Base-by-base conservation (phyloP, 2,888 invertebrate species). In the Dasypogon diadema region DNA sequence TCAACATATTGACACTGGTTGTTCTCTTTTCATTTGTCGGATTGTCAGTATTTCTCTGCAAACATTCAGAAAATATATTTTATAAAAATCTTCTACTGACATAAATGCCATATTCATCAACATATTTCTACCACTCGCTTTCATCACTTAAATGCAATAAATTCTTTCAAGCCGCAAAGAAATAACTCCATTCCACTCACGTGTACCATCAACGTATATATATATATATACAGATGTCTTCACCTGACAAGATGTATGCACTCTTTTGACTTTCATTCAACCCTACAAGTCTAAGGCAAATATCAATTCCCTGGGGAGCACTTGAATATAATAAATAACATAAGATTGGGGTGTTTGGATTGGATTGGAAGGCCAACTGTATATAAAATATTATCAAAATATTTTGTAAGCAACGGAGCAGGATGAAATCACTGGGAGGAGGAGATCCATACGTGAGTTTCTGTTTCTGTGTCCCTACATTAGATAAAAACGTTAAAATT, bases 161-260 rank as follows among this genome's bases (percentile, higher is more conserved):
- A 63, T 42, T 42, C 22, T 34, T 63, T 63, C 2, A 16, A 3
- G n/a, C n/a, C n/a, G n/a, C n/a, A n/a, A 30, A 14, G 58, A 16
- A 58, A 58, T 58, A 58, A 30, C 56, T 30, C 30, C 34, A 58
- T 58, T 58, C 58, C 0, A 30, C 22, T 58, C 26, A 16, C 58
- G 24, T 34, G 10, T 30, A 16, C 26, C 22, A 56, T 30, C 8
- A 26, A 60, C 60, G 60, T 37, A 37, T 60, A 30, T 58, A 30
- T 58, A 26, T 30, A 14, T 30, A 26, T 30, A 10, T 18, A n/a
- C 37, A 42, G 37, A 60, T 60, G 60, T 60, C 60, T 60, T 60
- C 60, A 60, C 60, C 60, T 60, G 34, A 16, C 60, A 60, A 60
- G 60, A 60, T 37, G 60, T 37, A 60, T 37, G 37, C 60, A 60